phyloP scores from a whole-genome alignment of 2,888 invertebrate genomes.

The Cyrtodaria siliqua region DNA sequence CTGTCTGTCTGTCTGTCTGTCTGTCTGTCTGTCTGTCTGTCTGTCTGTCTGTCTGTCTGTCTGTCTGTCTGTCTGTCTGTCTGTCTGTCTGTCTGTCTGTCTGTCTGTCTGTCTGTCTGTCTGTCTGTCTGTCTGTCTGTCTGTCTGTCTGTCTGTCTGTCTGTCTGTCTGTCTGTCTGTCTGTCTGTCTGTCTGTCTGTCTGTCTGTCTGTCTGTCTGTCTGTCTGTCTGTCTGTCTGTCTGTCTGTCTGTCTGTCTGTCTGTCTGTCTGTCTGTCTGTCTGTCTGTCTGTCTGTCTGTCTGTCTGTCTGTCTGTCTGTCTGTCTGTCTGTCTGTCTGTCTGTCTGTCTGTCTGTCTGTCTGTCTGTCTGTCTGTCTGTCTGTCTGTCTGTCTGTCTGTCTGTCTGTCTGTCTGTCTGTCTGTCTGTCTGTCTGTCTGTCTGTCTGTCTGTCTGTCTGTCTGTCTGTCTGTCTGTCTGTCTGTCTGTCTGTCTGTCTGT shows the following conservation, averaged over 20 bases:
- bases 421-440: constrained; percentile 3
- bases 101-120: constrained; percentile 3
- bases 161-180: constrained; percentile 3
- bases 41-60: constrained; percentile 4
- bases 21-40: constrained; percentile 21
- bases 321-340: constrained; percentile 3
- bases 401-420: constrained; percentile 3
- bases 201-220: constrained; percentile 1
- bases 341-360: constrained; percentile 3
- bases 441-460: not conserved
- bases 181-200: constrained; percentile 3
- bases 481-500: not conserved
- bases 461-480: not conserved
- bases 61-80: constrained; percentile 3
- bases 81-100: constrained; percentile 3
- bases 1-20: constrained; percentile 14
- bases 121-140: constrained; percentile 3
- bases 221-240: constrained; percentile 3
- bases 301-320: constrained; percentile 1
- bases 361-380: constrained; percentile 3
- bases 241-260: constrained; percentile 3
- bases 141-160: constrained; percentile 3
- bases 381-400: constrained; percentile 3
- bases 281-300: constrained; percentile 3
- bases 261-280: constrained; percentile 3